Percentiles rank a stretch among this genome's conserved stretches.
phyloP scores from a whole-genome alignment of 2,797 vertebrate species.

The Silurus lanzhouensis region DNA sequence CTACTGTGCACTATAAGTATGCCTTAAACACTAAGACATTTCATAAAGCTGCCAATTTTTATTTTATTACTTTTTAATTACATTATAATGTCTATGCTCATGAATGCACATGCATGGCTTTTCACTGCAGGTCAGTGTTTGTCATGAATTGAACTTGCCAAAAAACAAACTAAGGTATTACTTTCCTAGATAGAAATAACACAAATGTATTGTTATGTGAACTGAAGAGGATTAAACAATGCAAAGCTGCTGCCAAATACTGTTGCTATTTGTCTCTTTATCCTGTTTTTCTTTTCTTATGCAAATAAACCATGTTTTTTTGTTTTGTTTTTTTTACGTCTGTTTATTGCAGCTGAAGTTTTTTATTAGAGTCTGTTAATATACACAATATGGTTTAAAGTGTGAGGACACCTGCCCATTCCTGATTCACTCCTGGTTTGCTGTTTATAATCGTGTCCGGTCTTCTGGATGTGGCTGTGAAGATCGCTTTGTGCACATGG shows the following conservation, averaged over 20 bases:
- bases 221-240: neutral
- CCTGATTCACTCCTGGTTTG: neutral
- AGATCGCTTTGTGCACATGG: too few relatives aligned
- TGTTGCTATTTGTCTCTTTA: neutral
- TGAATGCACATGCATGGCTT: constrained; percentile 33
- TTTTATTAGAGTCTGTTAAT: neutral
- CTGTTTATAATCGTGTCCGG: neutral
- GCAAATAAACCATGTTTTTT: constrained; percentile 27
- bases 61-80: neutral
- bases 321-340: neutral
- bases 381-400: neutral
- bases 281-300: neutral
- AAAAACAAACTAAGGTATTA: neutral
- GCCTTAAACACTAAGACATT: neutral
- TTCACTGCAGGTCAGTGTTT: constrained; percentile 72
- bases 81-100: neutral
- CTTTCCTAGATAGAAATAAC: neutral
- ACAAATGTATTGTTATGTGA: neutral
- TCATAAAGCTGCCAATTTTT: neutral
- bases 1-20: neutral
- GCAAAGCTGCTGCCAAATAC: constrained; percentile 14
- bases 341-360: neutral
- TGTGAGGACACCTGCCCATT: neutral
- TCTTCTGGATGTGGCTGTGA: neutral
- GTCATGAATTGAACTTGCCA: constrained; percentile 31